Conservation (phyloP, 2,888 invertebrate genomes). For the Tholera decimalis region DNA sequence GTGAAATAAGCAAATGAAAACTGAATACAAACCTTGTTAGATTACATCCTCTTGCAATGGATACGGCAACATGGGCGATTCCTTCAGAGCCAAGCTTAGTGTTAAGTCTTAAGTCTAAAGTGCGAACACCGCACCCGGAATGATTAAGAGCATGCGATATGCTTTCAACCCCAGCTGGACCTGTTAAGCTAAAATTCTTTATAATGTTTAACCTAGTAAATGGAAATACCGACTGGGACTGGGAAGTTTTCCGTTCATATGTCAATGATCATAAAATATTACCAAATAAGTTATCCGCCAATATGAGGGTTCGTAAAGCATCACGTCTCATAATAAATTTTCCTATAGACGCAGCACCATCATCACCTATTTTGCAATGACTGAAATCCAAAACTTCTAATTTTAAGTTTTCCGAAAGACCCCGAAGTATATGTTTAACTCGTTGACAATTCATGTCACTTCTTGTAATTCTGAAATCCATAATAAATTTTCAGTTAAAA, state of each 20-base stretch:
- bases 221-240: too few species aligned
- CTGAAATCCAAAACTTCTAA: constrained; percentile 92
- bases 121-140: constrained; percentile 80
- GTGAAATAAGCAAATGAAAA: too few species aligned
- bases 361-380: constrained; percentile 92
- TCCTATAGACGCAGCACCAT: constrained; percentile 92
- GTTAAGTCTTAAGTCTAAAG: constrained; percentile 85
- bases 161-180: constrained; percentile 83
- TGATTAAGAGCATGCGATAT: constrained; percentile 85
- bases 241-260: too few species aligned
- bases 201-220: not conserved
- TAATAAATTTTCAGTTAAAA: not conserved
- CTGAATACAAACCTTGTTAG: constrained; percentile 81
- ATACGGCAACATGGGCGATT: constrained; percentile 85
- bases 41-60: constrained; percentile 88
- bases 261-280: too few species aligned
- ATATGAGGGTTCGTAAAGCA: constrained; percentile 84
- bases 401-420: constrained; percentile 80
- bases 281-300: constrained; percentile 91
- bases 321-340: constrained; percentile 89
- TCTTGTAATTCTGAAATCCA: constrained; percentile 82
- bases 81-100: constrained; percentile 86
- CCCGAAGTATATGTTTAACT: constrained; percentile 85
- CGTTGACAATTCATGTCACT: constrained; percentile 87
- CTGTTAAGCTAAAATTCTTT: constrained; percentile 64